Conservation (phyloP, 2,113 vertebrate genomes). For the Microcebus ravelobensis region DNA sequence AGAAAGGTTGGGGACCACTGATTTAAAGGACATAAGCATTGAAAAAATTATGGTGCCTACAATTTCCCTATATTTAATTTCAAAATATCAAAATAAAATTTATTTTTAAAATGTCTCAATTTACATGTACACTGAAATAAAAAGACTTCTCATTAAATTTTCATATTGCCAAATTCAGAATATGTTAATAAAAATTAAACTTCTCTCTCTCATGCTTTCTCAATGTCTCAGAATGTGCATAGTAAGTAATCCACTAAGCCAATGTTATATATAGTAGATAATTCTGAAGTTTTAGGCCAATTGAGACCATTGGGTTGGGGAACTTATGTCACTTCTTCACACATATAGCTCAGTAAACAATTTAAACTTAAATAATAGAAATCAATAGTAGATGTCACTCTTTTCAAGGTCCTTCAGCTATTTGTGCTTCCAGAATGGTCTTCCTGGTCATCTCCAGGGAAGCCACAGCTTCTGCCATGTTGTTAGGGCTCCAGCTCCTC, state of each 20-base stretch:
- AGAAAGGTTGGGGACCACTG: too few relatives aligned
- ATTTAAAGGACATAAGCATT: not conserved
- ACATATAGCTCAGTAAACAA: not conserved
- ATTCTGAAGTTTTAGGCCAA: not conserved
- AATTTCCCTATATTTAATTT: not conserved
- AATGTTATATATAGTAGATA: not conserved
- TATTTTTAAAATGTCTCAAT: constrained; percentile 31
- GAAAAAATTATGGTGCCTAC: not conserved
- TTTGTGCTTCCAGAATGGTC: not conserved
- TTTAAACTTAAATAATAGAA: not conserved
- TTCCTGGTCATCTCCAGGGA: not conserved
- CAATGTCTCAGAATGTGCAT: not conserved
- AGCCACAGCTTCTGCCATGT: not conserved
- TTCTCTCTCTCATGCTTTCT: not conserved
- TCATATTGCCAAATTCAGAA: not conserved
- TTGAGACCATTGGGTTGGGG: not conserved
- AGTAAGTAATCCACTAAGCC: not conserved
- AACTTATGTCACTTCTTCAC: not conserved
- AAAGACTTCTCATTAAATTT: not conserved
- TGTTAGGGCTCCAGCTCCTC: not conserved
- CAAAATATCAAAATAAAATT: not conserved
- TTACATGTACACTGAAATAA: not conserved
- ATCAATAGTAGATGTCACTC: not conserved
- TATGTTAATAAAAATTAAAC: not conserved
- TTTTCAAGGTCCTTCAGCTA: not conserved